Base-by-base conservation (phyloP, 1,140 invertebrate genomes). In the Pomacea maculata region DNA sequence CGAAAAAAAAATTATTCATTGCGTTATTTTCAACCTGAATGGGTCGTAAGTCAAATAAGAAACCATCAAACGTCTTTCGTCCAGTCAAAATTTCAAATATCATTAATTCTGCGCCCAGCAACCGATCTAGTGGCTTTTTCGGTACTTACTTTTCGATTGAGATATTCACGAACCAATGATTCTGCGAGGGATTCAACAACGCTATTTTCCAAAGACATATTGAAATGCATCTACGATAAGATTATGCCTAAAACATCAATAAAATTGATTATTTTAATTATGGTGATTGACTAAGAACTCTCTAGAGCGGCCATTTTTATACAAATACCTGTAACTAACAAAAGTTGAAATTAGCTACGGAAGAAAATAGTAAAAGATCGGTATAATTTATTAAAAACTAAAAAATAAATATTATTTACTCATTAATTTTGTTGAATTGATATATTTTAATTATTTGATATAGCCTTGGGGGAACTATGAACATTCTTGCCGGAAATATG, bases 141-240 rank as follows among this genome's bases (percentile, higher is more conserved):
- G 63, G 67, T 63, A 11, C 70, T 68, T 83, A 90, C 89, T 85
- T 90, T 90, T 84, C 88, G 81, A 78, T 86, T 90, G 21, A 90
- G 81, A 81, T 88, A 90, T 82, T 90, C 89, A 74, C 89, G 77
- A 61, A 90, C 88, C 54, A 90, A 80, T n/a, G 89, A 90, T 15
- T 88, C 84, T 65, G 87, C 75, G 21, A 88, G 74, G 67, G 80
- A 82, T 83, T 90, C 89, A 45, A 86, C 80, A 70, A 80, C 79
- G 29, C 65, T 15, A 29, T 84, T 84, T 61, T 83, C 79, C 76
- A 84, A 52, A n/a, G 72, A 63, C 83, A 84, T 84, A 14, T 4
- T 67, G 19, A 71, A 19, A 19, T 82, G 45, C 14, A 3, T 67
- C 29, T 45, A 71, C 25, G 19, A 45, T 74, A 54, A 74, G 12